Evolutionary conservation across 2,888 invertebrate species (phyloP).

Genomic region (Nematopogon swammerdamellus): DNA sequence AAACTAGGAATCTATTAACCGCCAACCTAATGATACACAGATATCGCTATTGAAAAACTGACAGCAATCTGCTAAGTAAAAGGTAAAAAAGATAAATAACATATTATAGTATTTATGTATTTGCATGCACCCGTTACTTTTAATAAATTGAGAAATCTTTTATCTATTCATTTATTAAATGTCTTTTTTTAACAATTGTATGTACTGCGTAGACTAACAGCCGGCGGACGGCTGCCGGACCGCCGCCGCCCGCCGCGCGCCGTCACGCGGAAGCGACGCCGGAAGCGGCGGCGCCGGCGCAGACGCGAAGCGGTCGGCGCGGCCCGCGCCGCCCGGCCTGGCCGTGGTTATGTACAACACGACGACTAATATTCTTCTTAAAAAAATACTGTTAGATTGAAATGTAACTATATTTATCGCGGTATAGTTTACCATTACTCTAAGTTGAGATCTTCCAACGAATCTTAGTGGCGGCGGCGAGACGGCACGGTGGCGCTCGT

Average conservation of each 20-base stretch:
- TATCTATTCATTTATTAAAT: constrained; percentile 39
- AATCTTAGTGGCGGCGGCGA: background rate
- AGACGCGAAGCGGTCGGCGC: too few relatives aligned
- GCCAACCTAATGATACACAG: background rate
- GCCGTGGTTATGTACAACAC: constrained; percentile 32
- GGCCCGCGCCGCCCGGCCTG: too few relatives aligned
- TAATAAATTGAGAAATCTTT: constrained; percentile 48
- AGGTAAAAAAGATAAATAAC: constrained; percentile 57
- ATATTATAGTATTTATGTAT: constrained; percentile 49
- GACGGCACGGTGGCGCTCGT: too few relatives aligned
- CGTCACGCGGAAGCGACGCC: background rate
- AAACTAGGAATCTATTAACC: background rate
- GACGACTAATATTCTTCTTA: constrained; percentile 56
- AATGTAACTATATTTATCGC: constrained; percentile 50
- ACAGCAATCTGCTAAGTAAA: constrained; percentile 41
- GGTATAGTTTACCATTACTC: constrained; percentile 1
- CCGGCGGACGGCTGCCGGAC: background rate
- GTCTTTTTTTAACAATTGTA: constrained; percentile 47
- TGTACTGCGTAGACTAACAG: constrained; percentile 40
- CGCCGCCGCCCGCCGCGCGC: background rate
- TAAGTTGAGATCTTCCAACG: constrained; percentile 1
- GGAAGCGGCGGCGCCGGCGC: too few relatives aligned
- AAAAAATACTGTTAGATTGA: constrained; percentile 59
- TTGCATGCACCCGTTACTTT: constrained; percentile 55
- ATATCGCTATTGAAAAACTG: constrained; percentile 44